phyloP scores from a whole-genome alignment of 2,888 invertebrate species.

The Sminthurinus aureus region DNA sequence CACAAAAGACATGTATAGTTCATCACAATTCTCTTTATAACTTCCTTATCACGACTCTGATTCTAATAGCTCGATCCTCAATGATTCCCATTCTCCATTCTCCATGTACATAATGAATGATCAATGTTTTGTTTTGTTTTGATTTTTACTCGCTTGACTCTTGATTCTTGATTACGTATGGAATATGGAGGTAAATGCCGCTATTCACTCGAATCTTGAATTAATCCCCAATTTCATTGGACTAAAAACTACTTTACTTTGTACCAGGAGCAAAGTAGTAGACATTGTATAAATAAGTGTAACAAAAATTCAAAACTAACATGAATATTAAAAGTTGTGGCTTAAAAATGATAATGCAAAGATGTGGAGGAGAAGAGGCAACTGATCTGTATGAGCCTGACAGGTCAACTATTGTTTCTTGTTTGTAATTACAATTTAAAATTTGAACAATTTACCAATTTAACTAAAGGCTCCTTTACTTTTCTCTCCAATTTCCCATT shows the following conservation, averaged over 20 bases:
- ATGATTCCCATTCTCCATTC: background rate
- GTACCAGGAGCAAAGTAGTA: too few relatives aligned
- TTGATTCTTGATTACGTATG: too few relatives aligned
- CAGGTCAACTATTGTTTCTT: background rate
- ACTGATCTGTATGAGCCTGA: background rate
- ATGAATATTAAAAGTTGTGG: too few relatives aligned
- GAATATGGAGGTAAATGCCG: background rate
- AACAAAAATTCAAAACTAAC: too few relatives aligned
- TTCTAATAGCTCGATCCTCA: conserved; percentile 25
- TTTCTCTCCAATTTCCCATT: conserved; percentile 5
- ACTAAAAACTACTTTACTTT: too few relatives aligned
- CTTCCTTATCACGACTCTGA: conserved; percentile 34
- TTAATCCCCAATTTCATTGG: too few relatives aligned
- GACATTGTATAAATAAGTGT: too few relatives aligned
- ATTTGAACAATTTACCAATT: background rate
- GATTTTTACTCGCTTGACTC: background rate
- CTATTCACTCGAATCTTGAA: too few relatives aligned
- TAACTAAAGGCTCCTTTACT: background rate
- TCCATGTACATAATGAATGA: background rate
- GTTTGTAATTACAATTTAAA: background rate
- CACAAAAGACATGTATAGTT: background rate
- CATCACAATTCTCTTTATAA: conserved; percentile 24
- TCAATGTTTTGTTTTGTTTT: background rate
- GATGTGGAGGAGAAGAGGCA: background rate
- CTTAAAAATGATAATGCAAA: too few relatives aligned